These are phyloP conservation scores for Anomalospiza imberbis DNA, from an alignment of 2,797 vertebrate genomes.

Conservation along the genomic window DNA sequence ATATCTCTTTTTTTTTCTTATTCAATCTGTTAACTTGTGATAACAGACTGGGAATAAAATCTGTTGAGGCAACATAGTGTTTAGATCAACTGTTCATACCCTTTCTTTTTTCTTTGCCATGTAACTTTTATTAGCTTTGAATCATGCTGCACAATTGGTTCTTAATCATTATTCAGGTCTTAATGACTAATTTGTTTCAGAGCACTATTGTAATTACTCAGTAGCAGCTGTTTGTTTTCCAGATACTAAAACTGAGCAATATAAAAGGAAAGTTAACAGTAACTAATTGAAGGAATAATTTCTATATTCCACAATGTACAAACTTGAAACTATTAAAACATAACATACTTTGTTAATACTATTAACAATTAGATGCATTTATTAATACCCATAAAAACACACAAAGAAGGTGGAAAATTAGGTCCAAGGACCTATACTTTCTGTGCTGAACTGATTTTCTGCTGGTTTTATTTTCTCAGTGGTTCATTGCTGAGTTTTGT, in stretches of 20 bases:
- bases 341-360: background rate
- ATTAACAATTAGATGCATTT: background rate
- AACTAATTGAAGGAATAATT: background rate
- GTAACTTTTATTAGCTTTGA: conserved; percentile 25
- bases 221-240: conserved; percentile 29
- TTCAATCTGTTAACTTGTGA: background rate
- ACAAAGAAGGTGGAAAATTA: background rate
- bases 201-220: conserved; percentile 32
- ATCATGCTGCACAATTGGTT: background rate
- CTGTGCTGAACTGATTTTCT: background rate
- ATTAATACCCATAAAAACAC: background rate
- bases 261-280: background rate
- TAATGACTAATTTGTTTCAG: conserved; percentile 59
- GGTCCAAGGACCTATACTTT: background rate
- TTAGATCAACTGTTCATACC: background rate
- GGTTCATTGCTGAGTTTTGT: background rate
- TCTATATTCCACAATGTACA: background rate
- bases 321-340: background rate
- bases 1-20: background rate
- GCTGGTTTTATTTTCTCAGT: background rate
- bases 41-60: background rate
- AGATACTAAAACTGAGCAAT: background rate
- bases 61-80: background rate
- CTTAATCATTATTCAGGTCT: conserved; percentile 13
- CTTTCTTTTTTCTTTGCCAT: background rate